A percentile compares a stretch with the other conserved stretches of the same genome.
Evolutionary conservation across 1,140 invertebrate genomes (phyloP).

Genomic region (Drosophila ficusphila): DNA sequence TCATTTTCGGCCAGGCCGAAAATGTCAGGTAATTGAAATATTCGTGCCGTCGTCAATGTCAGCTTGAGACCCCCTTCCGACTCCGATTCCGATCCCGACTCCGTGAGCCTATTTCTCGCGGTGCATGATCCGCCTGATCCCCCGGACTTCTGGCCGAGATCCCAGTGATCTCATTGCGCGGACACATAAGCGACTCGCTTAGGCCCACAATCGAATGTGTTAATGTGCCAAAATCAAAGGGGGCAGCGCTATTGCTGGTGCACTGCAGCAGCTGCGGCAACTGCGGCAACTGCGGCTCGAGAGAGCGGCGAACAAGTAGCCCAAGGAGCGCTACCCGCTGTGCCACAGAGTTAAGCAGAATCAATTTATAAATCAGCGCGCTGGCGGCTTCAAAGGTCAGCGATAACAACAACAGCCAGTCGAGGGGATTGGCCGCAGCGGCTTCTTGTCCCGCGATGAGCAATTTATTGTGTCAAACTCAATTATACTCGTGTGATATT

Average conservation of each 20-base stretch:
- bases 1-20: conserved; percentile 64
- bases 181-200: conserved; percentile 66
- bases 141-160: neutral
- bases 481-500: conserved; percentile 84
- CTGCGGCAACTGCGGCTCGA: conserved; percentile 3
- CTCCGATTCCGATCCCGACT: too few relatives aligned
- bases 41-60: conserved; percentile 70
- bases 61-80: too few relatives aligned
- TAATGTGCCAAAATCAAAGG: conserved; percentile 72
- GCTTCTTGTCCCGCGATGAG: conserved; percentile 71
- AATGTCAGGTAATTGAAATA: conserved; percentile 80
- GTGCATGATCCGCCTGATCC: neutral
- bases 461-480: conserved; percentile 84
- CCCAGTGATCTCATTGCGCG: conserved; percentile 19
- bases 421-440: conserved; percentile 51
- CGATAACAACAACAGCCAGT: conserved; percentile 64
- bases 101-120: neutral
- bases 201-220: conserved; percentile 60
- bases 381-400: conserved; percentile 80
- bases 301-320: conserved; percentile 35
- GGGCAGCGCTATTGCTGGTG: conserved; percentile 34
- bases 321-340: conserved; percentile 66
- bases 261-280: conserved; percentile 10
- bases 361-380: conserved; percentile 81
- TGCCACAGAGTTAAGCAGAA: conserved; percentile 80